Percentiles rank a stretch among this genome's conserved stretches.
Evolutionary conservation across 1,140 invertebrate genomes (phyloP).

Genomic region (Zaprionus africanus): DNA sequence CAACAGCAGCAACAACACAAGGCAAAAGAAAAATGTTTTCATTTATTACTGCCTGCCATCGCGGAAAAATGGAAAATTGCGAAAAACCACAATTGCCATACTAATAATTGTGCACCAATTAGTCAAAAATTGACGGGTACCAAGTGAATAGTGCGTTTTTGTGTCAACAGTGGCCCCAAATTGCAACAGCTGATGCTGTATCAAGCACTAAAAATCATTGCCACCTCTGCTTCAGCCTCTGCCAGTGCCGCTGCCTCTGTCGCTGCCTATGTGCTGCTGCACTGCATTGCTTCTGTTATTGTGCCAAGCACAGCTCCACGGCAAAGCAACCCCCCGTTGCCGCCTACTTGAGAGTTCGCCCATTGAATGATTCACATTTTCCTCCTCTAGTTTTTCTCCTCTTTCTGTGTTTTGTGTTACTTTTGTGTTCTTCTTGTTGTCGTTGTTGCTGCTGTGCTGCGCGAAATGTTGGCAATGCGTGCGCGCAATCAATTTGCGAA

Average conservation of each 20-base stretch:
- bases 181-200: conserved; percentile 75
- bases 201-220: conserved; percentile 43
- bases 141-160: conserved; percentile 58
- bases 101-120: conserved; percentile 60
- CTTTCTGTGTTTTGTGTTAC: conserved; percentile 42
- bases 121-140: conserved; percentile 24
- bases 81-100: conserved; percentile 33
- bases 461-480: conserved; percentile 59
- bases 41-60: conserved; percentile 58
- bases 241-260: conserved; percentile 18
- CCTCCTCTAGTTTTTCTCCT: conserved; percentile 53
- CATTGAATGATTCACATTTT: conserved; percentile 79
- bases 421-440: conserved; percentile 28
- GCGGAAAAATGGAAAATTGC: conserved; percentile 59
- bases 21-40: conserved; percentile 77
- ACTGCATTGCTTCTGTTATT: conserved; percentile 51
- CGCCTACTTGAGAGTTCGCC: conserved; percentile 56
- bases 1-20: conserved; percentile 60
- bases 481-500: conserved; percentile 73
- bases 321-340: conserved; percentile 40
- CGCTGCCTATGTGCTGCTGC: conserved; percentile 15
- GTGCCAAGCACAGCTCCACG: conserved; percentile 52
- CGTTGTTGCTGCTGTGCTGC: conserved; percentile 21
- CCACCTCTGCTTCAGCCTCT: conserved; percentile 15
- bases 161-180: conserved; percentile 50